Evolutionary conservation across 2,113 vertebrate genomes (phyloP), one percentile per base, ranked within the genome.

Genomic region (Neotoma lepida): DNA sequence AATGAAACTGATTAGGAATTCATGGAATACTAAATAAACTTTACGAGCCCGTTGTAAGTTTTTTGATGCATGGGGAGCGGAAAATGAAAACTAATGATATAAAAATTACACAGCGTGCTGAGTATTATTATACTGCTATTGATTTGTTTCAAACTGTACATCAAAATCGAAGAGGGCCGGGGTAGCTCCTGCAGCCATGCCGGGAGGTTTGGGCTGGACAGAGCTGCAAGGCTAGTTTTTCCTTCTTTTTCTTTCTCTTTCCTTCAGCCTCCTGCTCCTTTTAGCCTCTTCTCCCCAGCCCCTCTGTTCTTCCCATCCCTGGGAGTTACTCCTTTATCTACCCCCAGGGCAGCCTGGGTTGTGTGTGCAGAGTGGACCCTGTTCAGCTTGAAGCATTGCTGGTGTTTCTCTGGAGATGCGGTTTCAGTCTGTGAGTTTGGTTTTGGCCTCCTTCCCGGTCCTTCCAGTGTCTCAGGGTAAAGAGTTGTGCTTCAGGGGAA

Each of bases 21-120:
- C 99, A 99, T 99, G 98, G 99, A 99, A 99, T 99, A 99, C 99
- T 99, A 99, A 99, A 99, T 99, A 99, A 99, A 99, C 99, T 99
- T 99, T 99, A 99, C 97, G 98, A 99, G 99, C 98, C 98, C 98
- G 97, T 98, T 99, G 98, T 98, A 98, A 98, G 99, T 99, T 99
- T 98, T 98, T 99, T 99, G 98, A 99, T 99, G 99, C 98, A 99
- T 98, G 98, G 98, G 99, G 98, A 99, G 98, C 98, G 96, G 98
- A 98, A 98, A 98, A 98, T 98, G 98, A 99, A 99, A 99, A 99
- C 98, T 99, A 99, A 99, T 99, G 98, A 99, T 99, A 99, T 99
- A 99, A 99, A 99, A 99, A 99, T 99, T 99, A 99, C 99, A 99
- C 99, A 99, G 99, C 98, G 97, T 99, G 99, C 98, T 99, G 98